Base-by-base conservation (phyloP, 2,113 vertebrate species). In the Chamaea fasciata region DNA sequence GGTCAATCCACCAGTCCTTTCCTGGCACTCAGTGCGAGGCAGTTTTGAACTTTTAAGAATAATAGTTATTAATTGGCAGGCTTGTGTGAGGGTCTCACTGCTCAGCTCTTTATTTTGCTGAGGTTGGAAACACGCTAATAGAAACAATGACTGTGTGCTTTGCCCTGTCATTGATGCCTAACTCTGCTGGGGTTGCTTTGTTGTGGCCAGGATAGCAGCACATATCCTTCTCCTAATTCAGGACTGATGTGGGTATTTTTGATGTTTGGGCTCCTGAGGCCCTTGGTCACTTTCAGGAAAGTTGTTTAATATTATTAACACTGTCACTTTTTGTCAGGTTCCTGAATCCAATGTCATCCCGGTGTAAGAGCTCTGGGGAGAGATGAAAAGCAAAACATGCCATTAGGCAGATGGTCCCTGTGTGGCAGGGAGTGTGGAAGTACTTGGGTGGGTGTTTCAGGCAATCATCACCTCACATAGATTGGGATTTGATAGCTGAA, bases 201-300 rank as follows among this genome's bases (percentile, higher is more conserved):
- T 16, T 26, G 13, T 19, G 42, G 57, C 41, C 9, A 41, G 44
- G 18, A 31, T 27, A 23, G 33, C 6, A 46, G 9, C 2, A 69
- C 9, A 21, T 4, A 8, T 35, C 7, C 28, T 47, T n/a, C 26
- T 71, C 41, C 19, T 53, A 27, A 59, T n/a, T 10, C 13, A 27
- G 13, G 26, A 37, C 0, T 52, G 19, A 9, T 11, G 15, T 16
- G 10, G 8, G 4, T 47, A 14, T 5, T 56, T 82, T 30, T 83
- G 24, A 12, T 57, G 10, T 2, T 17, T 1, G 1, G 16, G 12
- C 10, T 79, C 11, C 39, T 20, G 19, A 46, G 5, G 14, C 13
- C 8, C 28, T 52, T 82, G 10, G 27, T 75, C 7, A 49, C 5
- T 33, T n/a, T 74, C 24, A 44, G 3, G 2, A 6, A 13, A 70